Base-by-base conservation (phyloP, 1,140 invertebrate genomes). In the Zaprionus nigranus region DNA sequence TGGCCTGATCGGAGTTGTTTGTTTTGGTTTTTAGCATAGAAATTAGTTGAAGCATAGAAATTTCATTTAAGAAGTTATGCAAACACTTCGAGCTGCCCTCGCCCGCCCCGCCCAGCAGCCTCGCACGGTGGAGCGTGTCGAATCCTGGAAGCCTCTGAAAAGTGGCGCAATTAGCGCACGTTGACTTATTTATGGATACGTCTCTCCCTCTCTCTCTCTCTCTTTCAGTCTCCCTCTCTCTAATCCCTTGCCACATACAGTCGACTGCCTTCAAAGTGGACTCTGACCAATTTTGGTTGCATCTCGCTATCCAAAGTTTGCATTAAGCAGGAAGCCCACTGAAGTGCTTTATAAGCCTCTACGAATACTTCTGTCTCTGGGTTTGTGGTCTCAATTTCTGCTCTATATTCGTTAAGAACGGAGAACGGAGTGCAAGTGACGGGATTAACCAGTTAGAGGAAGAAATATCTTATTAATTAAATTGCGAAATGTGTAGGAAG, bases 21-120 rank as follows among this genome's bases (percentile, higher is more conserved):
- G 85, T 88, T 79, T 88, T 74, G 81, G 75, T n/a, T n/a, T 88
- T 88, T 88, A 90, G 84, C 84, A 88, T 88, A 82, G 84, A 88
- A 88, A 88, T 88, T 82, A 90, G 78, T 90, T 79, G 71, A 81
- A 60, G 67, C 67, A 64, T 57, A 72, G 86, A 90, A 90, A 88
- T 85, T 88, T 90, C 66, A 88, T 88, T 90, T 79, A 82, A 88
- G n/a, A n/a, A n/a, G 75, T 82, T 88, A 84, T 90, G 85, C 76
- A 88, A 88, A 83, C 84, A 88, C 76, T 71, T 56, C 30, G 46
- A 43, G 22, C 24, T 12, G 46, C 38, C 28, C 34, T 34, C 30
- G n/a, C 11, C 66, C n/a, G n/a, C n/a, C n/a, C n/a, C 30, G 12
- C 17, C 59, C 22, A 17, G n/a, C 40, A 46, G 40, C 40, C 28